Evolutionary conservation across 2,888 invertebrate genomes (phyloP), one percentile per base, ranked within the genome.

Genomic region (Cinara cedri): DNA sequence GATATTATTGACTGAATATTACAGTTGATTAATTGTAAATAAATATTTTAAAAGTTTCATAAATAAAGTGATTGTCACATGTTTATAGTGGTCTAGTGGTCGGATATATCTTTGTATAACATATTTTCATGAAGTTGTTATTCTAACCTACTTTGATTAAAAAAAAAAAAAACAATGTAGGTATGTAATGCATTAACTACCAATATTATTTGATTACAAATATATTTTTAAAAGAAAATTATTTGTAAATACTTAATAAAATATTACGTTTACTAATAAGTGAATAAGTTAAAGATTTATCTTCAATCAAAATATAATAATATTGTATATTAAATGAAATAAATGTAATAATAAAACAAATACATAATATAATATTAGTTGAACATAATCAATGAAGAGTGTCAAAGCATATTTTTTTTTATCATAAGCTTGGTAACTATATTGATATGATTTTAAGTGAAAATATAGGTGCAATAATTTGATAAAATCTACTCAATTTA

Each of bases 381-480:
- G 11, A 72, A 51, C 51, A 63, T 63, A 51, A 74, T n/a, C 14
- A 72, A 49, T 34, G 34, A 74, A 63, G 72, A 63, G 62, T 21
- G 0, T 72, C 24, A 54, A 74, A 63, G 62, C 72, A 49, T 34
- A 34, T 34, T 34, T 34, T 34, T 34, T 34, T 72, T 72, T 34
- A 62, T 62, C 21, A 26, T 34, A 75, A 75, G 63, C 63, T 65
- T 65, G 21, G 13, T 65, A 65, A 65, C 74, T 75, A 63, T n/a
- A n/a, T 75, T 54, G 34, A 68, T 51, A 72, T 54, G 63, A 65
- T 13, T 51, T 65, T 42, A 54, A 54, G 42, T 75, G 24, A 54
- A 72, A 75, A 65, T 54, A 44, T 65, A n/a, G 24, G 54, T 75
- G 74, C 74, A 75, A 54, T 54, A 13, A 51, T 75, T 65, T 11